A percentile compares a stretch with the other conserved stretches of the same genome.
These are phyloP conservation scores for Clupea harengus DNA, from an alignment of 2,113 vertebrate species.

Conservation along the genomic window DNA sequence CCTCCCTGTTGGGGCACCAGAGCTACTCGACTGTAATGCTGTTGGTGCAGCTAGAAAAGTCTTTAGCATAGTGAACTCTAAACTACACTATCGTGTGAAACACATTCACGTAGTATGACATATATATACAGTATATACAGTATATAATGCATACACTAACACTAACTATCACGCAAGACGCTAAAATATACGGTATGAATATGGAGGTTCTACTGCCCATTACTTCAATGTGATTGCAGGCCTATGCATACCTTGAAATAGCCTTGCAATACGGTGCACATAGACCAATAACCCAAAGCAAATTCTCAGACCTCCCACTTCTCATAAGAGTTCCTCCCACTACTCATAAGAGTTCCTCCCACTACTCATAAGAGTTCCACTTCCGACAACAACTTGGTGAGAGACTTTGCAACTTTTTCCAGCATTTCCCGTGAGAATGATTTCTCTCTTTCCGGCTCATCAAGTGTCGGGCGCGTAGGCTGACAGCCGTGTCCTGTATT, in stretches of 20 bases:
- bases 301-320: background rate
- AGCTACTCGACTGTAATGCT: background rate
- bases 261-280: background rate
- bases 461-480: background rate
- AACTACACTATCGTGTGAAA: background rate
- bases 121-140: background rate
- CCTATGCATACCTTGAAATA: background rate
- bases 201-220: too few relatives aligned
- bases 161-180: too few relatives aligned
- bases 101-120: too few relatives aligned
- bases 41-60: background rate
- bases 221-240: too few relatives aligned
- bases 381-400: background rate
- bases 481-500: background rate
- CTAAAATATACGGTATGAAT: too few relatives aligned
- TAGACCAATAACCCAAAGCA: background rate
- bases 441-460: background rate
- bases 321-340: too few relatives aligned
- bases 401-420: background rate
- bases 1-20: background rate
- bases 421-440: background rate
- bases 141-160: too few relatives aligned
- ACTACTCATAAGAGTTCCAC: background rate
- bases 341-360: background rate
- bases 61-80: background rate